Evolutionary conservation across 2,888 invertebrate species (phyloP), one percentile per base, ranked within the genome.

Genomic region (Ichneumon xanthorius): DNA sequence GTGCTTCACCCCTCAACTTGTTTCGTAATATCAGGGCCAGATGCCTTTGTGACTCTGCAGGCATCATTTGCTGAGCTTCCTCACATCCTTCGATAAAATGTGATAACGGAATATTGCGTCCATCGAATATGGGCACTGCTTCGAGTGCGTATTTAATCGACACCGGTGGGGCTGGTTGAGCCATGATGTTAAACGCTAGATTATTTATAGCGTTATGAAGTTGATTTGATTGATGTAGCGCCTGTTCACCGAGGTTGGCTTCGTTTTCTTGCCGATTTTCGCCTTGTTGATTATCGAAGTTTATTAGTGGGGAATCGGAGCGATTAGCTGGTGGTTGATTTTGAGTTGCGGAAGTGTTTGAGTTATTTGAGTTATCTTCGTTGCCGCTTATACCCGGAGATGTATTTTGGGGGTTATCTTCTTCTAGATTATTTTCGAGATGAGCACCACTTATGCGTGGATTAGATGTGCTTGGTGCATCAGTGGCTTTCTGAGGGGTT

Each of bases 51-150:
- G 16, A 50, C 16, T 50, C 50, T 0, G 7, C 30, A 1, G 72
- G 72, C 30, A 77, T 40, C 65, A 77, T 77, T 50, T 81, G 81
- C 14, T 30, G 53, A 7, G 73, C 75, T 7, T 55, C 55, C 5
- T 58, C 55, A 16, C 82, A 77, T 7, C 82, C 77, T 7, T 72
- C 77, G 0, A 77, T 0, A 11, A 82, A 82, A 48, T 82, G 72
- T n/a, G 72, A 55, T 11, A 72, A 0, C 0, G 68, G 68, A 67
- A n/a, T n/a, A n/a, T n/a, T n/a, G n/a, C n/a, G n/a, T n/a, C n/a
- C n/a, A n/a, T n/a, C n/a, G n/a, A n/a, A 80, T 19, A 70, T 71
- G 0, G 79, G 79, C 7, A 79, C 70, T 0, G 79, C 63, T 63
- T 79, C 50, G 14, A 80, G 79, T 1, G 73, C 58, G 9, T 80